These are phyloP conservation scores for Drosophila heteroneura DNA, from an alignment of 2,888 invertebrate genomes.

Conservation along the genomic window DNA sequence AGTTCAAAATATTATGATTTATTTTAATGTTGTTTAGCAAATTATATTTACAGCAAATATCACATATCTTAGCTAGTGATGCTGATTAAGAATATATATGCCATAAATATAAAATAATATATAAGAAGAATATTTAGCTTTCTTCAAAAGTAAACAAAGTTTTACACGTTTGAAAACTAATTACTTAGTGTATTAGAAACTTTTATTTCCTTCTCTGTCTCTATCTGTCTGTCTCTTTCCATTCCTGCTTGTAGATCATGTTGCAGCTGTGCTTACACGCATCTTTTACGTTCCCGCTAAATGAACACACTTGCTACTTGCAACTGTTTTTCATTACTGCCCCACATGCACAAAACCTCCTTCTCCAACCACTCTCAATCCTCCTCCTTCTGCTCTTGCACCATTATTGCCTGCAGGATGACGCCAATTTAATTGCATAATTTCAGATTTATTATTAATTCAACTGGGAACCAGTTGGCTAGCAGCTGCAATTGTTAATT, in stretches of 20 bases:
- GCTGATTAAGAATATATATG: background rate
- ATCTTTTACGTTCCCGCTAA: constrained; percentile 41
- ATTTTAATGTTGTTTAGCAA: background rate
- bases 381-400: background rate
- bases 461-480: constrained; percentile 42
- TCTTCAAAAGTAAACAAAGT: background rate
- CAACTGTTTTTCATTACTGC: constrained; percentile 24
- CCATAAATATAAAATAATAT: background rate
- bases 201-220: background rate
- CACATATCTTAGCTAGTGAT: background rate
- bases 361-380: background rate
- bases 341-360: background rate
- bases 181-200: background rate
- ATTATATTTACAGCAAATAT: background rate
- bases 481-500: constrained; percentile 24
- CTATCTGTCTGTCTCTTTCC: background rate
- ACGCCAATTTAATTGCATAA: constrained; percentile 66
- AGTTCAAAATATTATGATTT: background rate
- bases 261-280: constrained; percentile 37
- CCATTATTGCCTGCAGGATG: constrained; percentile 44
- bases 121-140: background rate
- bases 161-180: background rate
- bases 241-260: constrained; percentile 11
- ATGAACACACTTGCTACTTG: constrained; percentile 50
- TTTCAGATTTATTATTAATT: constrained; percentile 71